Evolutionary conservation across 2,888 invertebrate species (phyloP), one percentile per base, ranked within the genome.

Genomic region (Dicyrtomina minuta): DNA sequence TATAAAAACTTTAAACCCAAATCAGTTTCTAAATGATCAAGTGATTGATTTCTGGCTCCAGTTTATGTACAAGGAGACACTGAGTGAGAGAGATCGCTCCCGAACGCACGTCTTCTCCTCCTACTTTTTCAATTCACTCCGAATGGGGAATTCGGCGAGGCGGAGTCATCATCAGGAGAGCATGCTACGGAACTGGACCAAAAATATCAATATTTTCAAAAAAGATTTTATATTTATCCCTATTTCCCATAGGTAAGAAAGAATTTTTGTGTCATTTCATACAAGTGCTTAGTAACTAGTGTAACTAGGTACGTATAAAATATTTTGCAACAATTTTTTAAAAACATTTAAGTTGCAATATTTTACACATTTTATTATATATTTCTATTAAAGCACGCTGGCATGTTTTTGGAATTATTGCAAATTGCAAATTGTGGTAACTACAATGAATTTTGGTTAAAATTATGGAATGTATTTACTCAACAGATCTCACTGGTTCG

Each of bases 11-110:
- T 85, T 97, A 73, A 93, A 90, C 15, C 90, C 91, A 80, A 95
- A 94, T 83, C 92, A 93, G 80, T 97, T 96, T 84, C 85, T 98
- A 70, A 98, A 98, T 82, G 98, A 98, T 84, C 93, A 93, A 76
- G 96, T 98, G 69, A 95, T 98, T 79, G 96, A 97, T 82, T 98
- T 98, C 84, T 98, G 96, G 85, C 85, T 98, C 74, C 93, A 93
- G 85, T 87, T 81, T 79, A 81, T 81, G n/a, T 66, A 74, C 22
- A 55, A 64, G 60, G 60, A 74, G 44, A 65, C 44, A 3, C 26
- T 94, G 70, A 88, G 88, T 10, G 85, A 86, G 72, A 86, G 84
- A 66, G 89, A 91, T 81, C 88, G 90, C 79, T 87, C 88, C 72
- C 88, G 91, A 80, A 94, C 94, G 44, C 93, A 96, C 82, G 90